These are phyloP conservation scores for Hypercompe scribonia DNA, from an alignment of 2,888 invertebrate genomes.

Conservation along the genomic window DNA sequence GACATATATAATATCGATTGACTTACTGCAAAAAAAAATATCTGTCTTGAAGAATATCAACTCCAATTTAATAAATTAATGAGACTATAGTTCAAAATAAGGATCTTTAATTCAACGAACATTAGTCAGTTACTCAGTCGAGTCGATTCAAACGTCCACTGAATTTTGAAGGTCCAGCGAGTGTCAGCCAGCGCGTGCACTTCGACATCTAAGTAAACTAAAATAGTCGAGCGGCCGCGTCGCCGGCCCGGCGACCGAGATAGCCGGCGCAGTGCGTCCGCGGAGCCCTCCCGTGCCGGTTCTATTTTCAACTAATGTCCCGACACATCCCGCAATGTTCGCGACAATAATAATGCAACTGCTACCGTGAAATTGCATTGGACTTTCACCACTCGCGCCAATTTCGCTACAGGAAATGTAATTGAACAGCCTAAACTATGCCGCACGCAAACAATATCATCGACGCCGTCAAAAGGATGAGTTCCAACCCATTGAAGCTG, in stretches of 20 bases:
- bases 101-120: conserved; percentile 44
- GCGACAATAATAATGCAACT: conserved; percentile 78
- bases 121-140: conserved; percentile 56
- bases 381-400: conserved; percentile 77
- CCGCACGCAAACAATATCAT: conserved; percentile 67
- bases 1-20: conserved; percentile 51
- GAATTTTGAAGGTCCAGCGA: conserved; percentile 76
- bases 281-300: conserved; percentile 83
- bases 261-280: conserved; percentile 82
- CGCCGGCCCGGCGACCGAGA: conserved; percentile 84
- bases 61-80: conserved; percentile 28
- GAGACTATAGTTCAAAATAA: conserved; percentile 22
- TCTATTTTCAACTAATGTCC: conserved; percentile 83
- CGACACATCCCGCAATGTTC: conserved; percentile 76
- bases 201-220: conserved; percentile 85
- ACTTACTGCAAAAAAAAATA: conserved; percentile 38
- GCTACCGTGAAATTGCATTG: conserved; percentile 81
- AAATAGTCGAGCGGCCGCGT: conserved; percentile 81
- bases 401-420: conserved; percentile 82
- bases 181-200: conserved; percentile 77
- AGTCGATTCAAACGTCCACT: conserved; percentile 46
- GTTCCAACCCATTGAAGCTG: conserved; percentile 65
- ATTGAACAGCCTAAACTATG: conserved; percentile 72
- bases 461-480: conserved; percentile 55
- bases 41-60: conserved; percentile 10